Evolutionary conservation across 35 echinoderm and acorn worm species (phyloP).

Genomic region (Apostichopus californicus): DNA sequence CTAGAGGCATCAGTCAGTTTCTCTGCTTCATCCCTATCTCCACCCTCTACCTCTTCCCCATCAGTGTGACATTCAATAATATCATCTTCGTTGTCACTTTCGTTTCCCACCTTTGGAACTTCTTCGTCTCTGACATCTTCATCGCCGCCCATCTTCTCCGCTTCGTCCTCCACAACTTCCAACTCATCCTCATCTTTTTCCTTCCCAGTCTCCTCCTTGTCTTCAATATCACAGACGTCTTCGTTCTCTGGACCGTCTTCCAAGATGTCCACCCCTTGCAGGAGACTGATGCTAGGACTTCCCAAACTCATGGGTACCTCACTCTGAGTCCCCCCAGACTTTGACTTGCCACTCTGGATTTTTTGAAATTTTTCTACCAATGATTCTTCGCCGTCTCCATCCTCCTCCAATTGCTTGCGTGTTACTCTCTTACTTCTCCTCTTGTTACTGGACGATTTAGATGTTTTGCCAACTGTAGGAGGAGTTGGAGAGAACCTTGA

Average conservation of each 20-base stretch:
- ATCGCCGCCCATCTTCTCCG: neutral
- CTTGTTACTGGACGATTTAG: neutral
- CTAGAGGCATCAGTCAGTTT: neutral
- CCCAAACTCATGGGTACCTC: conserved; percentile 4
- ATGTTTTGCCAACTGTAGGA: neutral
- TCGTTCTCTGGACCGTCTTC: conserved; percentile 2
- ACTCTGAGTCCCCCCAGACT: neutral
- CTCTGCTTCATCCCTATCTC: neutral
- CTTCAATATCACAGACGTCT: neutral
- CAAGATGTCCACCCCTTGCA: conserved; percentile 3
- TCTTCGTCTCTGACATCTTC: neutral
- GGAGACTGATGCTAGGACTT: conserved; percentile 51
- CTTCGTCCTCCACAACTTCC: neutral
- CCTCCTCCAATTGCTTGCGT: neutral
- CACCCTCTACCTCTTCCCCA: neutral
- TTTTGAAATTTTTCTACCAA: conserved; percentile 47
- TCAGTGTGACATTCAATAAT: neutral
- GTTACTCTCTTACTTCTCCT: neutral
- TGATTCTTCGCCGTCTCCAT: conserved; percentile 5
- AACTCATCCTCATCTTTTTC: conserved; percentile 9
- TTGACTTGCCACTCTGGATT: neutral
- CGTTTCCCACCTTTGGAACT: too few species aligned
- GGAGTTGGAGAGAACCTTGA: conserved; percentile 7
- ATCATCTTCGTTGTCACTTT: neutral
- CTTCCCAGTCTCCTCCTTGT: neutral